These are phyloP conservation scores for Melanophora roralis DNA, from an alignment of 2,888 invertebrate species.

Conservation along the genomic window DNA sequence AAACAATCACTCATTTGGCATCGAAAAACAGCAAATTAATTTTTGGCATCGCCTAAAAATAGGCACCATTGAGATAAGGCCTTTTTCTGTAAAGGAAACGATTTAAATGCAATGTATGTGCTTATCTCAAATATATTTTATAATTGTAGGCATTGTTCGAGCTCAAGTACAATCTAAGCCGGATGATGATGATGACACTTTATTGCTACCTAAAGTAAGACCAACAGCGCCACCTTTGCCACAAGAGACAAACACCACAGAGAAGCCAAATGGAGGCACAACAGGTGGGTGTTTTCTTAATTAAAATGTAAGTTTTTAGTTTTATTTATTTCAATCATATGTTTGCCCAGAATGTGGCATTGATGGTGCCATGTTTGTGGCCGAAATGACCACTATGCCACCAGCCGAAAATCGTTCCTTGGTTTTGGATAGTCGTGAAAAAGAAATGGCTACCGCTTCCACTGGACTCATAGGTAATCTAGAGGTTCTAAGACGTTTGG, in stretches of 20 bases:
- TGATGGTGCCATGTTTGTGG: conserved; percentile 72
- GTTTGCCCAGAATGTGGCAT: conserved; percentile 68
- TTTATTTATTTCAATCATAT: not conserved
- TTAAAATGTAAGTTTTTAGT: not conserved
- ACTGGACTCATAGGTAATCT: conserved; percentile 79
- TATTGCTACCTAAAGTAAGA: conserved; percentile 65
- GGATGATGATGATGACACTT: conserved; percentile 69
- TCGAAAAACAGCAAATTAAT: too few species aligned
- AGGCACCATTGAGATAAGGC: too few species aligned
- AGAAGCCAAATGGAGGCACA: conserved; percentile 63
- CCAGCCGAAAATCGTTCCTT: conserved; percentile 73
- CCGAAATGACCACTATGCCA: conserved; percentile 72
- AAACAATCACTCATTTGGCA: too few species aligned
- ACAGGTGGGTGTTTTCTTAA: conserved; percentile 68
- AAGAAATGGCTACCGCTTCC: conserved; percentile 73
- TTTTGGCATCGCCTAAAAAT: too few species aligned
- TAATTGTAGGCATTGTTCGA: conserved; percentile 78
- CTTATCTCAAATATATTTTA: not conserved
- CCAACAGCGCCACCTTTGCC: conserved; percentile 29
- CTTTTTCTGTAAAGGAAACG: too few species aligned
- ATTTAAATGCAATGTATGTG: not conserved
- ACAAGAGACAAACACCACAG: conserved; percentile 55
- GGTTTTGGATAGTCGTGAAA: conserved; percentile 68
- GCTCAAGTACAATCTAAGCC: conserved; percentile 80
- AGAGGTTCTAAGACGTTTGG: conserved; percentile 85